phyloP scores from a whole-genome alignment of 2,797 vertebrate genomes.

The Gephyroberyx darwinii region DNA sequence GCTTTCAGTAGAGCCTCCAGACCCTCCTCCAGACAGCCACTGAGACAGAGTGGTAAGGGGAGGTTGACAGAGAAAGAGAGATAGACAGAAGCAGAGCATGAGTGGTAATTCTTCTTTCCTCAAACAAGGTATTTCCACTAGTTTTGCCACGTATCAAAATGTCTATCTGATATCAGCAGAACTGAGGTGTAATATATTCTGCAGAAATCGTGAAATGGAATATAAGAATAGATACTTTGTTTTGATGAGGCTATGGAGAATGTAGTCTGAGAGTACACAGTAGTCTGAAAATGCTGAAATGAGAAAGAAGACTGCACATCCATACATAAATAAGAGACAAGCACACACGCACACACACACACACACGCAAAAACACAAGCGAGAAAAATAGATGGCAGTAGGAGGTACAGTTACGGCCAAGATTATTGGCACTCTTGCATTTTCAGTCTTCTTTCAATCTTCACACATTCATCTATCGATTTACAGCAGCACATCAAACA shows the following conservation, averaged over 20 bases:
- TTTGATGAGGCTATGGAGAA: background rate
- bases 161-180: background rate
- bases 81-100: constrained; percentile 21
- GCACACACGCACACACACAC: no score
- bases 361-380: no score
- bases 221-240: background rate
- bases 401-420: no score
- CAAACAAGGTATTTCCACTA: constrained; percentile 1
- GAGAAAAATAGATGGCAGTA: no score
- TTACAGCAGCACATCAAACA: no score
- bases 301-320: background rate
- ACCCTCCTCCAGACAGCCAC: constrained; percentile 95
- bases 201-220: background rate
- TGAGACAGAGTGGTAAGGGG: constrained; percentile 60
- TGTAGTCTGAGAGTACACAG: background rate
- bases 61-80: constrained; percentile 45
- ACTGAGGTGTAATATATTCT: background rate
- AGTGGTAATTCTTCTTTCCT: constrained; percentile 25
- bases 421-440: no score
- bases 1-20: constrained; percentile 96
- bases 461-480: no score
- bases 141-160: constrained; percentile 14
- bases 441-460: no score
- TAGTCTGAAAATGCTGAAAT: background rate
- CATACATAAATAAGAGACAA: background rate